Percentiles rank a stretch among this genome's conserved stretches.
These are phyloP conservation scores for Macrobrachium rosenbergii DNA, from an alignment of 1,140 invertebrate genomes.

Conservation along the genomic window DNA sequence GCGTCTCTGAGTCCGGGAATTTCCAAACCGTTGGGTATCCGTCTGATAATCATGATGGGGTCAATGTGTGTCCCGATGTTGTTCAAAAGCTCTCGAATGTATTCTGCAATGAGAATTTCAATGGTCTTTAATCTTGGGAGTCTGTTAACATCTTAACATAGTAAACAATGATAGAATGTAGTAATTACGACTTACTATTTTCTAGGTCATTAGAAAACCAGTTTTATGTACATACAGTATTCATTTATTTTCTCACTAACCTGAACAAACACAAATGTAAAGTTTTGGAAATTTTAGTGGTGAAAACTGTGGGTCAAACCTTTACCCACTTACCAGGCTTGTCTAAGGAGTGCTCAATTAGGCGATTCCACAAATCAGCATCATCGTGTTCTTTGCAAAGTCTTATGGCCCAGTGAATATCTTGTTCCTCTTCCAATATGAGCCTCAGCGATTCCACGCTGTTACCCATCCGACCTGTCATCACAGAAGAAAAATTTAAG, in stretches of 20 bases:
- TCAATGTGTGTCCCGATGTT: conserved; percentile 63
- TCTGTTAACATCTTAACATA: no score
- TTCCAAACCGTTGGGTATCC: conserved; percentile 54
- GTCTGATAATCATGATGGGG: conserved; percentile 69
- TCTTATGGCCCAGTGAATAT: conserved; percentile 92
- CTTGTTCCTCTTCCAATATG: conserved; percentile 87
- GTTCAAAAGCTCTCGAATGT: conserved; percentile 56
- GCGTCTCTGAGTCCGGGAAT: conserved; percentile 60
- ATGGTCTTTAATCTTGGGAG: background rate
- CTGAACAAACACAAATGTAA: conserved; percentile 69
- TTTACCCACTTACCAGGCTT: conserved; percentile 75
- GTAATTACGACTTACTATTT: no score
- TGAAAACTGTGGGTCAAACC: conserved; percentile 68
- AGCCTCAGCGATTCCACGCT: conserved; percentile 90
- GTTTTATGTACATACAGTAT: no score
- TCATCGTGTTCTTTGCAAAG: conserved; percentile 99
- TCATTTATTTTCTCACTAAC: background rate
- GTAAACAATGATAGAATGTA: no score
- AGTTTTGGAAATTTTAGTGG: no score
- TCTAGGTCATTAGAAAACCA: no score
- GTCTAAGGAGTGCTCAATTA: conserved; percentile 90
- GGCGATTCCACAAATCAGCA: conserved; percentile 92
- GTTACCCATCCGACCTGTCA: conserved; percentile 84
- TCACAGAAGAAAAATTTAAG: background rate
- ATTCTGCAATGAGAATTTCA: conserved; percentile 34